These are phyloP conservation scores for Dicyrtomina minuta DNA, from an alignment of 2,888 invertebrate genomes.

Conservation along the genomic window DNA sequence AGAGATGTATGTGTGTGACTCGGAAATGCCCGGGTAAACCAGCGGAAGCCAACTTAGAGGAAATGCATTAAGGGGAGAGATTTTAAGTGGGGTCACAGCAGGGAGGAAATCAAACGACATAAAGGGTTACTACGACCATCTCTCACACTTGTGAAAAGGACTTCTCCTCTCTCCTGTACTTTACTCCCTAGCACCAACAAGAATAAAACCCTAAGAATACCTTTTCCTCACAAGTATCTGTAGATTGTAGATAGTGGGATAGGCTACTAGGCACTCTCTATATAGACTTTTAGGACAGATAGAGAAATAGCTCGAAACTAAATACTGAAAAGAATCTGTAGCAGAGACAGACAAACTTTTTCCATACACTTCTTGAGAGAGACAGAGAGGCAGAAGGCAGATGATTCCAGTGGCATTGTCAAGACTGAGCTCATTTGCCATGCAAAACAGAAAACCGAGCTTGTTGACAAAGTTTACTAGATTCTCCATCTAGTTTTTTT, in stretches of 20 bases:
- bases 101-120: conserved; percentile 50
- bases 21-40: conserved; percentile 54
- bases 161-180: conserved; percentile 4
- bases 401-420: too few species aligned
- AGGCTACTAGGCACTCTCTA: too few species aligned
- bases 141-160: conserved; percentile 26
- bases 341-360: conserved; percentile 13
- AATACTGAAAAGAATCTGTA: too few species aligned
- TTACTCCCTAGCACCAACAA: conserved; percentile 18
- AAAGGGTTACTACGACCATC: conserved; percentile 37
- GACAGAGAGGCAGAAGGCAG: too few species aligned
- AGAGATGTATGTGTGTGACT: conserved; percentile 48
- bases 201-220: conserved; percentile 33
- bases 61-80: conserved; percentile 52
- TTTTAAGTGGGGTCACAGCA: conserved; percentile 53
- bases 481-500: too few species aligned
- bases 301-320: too few species aligned
- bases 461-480: too few species aligned
- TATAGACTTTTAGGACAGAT: too few species aligned
- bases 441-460: too few species aligned
- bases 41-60: conserved; percentile 51
- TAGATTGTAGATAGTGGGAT: too few species aligned
- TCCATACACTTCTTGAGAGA: neutral
- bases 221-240: neutral
- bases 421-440: too few species aligned